Base-by-base conservation (phyloP, 2,113 vertebrate species). In the Myotis lucifugus region DNA sequence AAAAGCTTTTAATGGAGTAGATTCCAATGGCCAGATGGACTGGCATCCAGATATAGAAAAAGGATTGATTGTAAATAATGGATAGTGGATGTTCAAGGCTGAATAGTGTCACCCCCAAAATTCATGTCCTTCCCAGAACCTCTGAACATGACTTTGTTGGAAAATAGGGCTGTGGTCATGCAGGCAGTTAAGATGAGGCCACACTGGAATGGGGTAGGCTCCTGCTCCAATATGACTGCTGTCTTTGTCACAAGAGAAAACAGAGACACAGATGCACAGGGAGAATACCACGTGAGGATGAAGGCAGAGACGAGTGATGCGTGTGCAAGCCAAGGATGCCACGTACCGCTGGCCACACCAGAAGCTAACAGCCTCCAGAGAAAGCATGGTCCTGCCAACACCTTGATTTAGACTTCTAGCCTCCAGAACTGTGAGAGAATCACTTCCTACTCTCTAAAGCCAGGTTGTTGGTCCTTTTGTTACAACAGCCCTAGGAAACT, bases 201-300 rank as follows among this genome's bases (percentile, higher is more conserved):
- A 19, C 14, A 21, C 13, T 85, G 46, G n/a, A 69, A 9, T n/a
- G n/a, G 46, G 10, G 34, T 48, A 17, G 42, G 34, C 19, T 34
- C 74, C 48, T 77, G 52, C 27, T 61, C n/a, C 46, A 34, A 15
- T n/a, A 46, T 23, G 42, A 40, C 76, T 34, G n/a, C 11, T 50
- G 19, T n/a, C 85, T 78, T 52, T 74, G 32, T 70, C 78, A 50
- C 23, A 85, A 48, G 27, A 93, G 66, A 67, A 86, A 54, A 85
- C 27, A 90, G 85, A 27, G 32, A 42, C 18, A 67, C 34, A 19
- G 21, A n/a, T n/a, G 27, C 88, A 46, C 5, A 9, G 81, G 13
- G 52, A 67, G 32, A 56, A 13, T 5, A 1, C n/a, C 27, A 0
- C 2, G 46, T 34, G 64, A 34, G 4, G 3, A 17, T 0, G 1